Evolutionary conservation across 2,797 vertebrate genomes (phyloP).

Genomic region (Microcaecilia unicolor): DNA sequence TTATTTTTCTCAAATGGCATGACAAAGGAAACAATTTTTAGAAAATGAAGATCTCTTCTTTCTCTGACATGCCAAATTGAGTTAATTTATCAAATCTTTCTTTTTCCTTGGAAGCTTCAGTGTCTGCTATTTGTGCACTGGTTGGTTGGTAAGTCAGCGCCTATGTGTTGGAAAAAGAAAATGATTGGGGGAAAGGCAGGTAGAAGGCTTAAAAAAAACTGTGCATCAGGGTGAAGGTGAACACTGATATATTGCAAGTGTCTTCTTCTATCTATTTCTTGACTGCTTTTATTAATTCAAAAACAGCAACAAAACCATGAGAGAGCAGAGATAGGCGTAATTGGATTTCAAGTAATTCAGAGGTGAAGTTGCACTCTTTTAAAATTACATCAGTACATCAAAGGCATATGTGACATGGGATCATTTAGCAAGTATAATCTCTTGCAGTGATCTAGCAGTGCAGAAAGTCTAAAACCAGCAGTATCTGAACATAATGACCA

Average conservation of each 20-base stretch:
- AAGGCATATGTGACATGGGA: slow-evolving; percentile 19
- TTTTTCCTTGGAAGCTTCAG: not conserved
- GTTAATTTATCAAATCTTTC: slow-evolving; percentile 8
- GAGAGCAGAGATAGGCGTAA: slow-evolving; percentile 29
- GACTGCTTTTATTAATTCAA: slow-evolving; percentile 33
- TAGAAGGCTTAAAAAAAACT: slow-evolving; percentile 23
- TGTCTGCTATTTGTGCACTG: slow-evolving; percentile 3
- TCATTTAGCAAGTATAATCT: slow-evolving; percentile 24
- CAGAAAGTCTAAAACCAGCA: not conserved
- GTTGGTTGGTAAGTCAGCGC: slow-evolving; percentile 3
- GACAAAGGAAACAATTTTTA: slow-evolving; percentile 25
- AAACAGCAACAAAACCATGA: slow-evolving; percentile 34
- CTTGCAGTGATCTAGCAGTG: slow-evolving; percentile 15
- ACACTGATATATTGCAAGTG: slow-evolving; percentile 25
- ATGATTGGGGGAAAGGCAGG: slow-evolving; percentile 14
- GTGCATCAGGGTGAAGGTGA: slow-evolving; percentile 18
- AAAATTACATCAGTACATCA: slow-evolving; percentile 35
- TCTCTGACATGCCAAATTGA: slow-evolving; percentile 4
- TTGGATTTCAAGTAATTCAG: slow-evolving; percentile 35
- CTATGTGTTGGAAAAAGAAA: slow-evolving; percentile 14
- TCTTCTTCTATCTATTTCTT: slow-evolving; percentile 30
- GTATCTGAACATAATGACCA: no score
- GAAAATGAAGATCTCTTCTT: slow-evolving; percentile 8
- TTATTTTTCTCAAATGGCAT: slow-evolving; percentile 9
- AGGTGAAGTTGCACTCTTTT: slow-evolving; percentile 30